Conservation (phyloP, 1,140 invertebrate species). For the Belonocnema kinseyi region DNA sequence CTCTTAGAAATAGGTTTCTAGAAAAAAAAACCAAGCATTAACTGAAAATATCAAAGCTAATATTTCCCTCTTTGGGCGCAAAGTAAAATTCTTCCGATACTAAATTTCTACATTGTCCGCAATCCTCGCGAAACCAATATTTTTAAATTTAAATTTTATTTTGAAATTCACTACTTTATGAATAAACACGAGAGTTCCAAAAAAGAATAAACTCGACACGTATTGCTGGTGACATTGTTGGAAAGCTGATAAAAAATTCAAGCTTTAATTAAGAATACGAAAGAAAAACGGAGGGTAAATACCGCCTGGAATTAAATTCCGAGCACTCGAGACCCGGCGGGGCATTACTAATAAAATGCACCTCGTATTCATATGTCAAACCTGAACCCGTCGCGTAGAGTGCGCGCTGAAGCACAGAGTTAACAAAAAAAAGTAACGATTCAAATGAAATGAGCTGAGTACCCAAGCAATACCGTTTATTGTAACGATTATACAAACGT, state of each 20-base stretch:
- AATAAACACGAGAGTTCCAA: background rate
- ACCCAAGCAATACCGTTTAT: background rate
- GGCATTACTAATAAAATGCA: constrained; percentile 19
- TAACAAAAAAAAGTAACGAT: background rate
- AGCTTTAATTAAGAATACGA: constrained; percentile 24
- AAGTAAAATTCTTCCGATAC: too few relatives aligned
- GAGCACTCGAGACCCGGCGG: background rate
- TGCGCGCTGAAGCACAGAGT: background rate
- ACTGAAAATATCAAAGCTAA: too few relatives aligned
- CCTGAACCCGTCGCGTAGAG: constrained; percentile 4
- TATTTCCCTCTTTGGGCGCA: too few relatives aligned
- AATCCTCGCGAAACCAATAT: too few relatives aligned
- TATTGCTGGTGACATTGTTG: constrained; percentile 8
- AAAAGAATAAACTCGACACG: background rate
- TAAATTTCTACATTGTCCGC: too few relatives aligned
- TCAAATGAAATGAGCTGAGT: constrained; percentile 8
- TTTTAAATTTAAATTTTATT: background rate
- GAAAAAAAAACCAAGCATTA: too few relatives aligned
- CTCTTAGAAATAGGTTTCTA: too few relatives aligned
- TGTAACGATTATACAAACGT: background rate
- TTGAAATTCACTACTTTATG: background rate
- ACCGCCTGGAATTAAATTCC: constrained; percentile 28
- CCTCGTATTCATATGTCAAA: constrained; percentile 15
- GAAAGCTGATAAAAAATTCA: constrained; percentile 3
- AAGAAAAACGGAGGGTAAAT: background rate